Evolutionary conservation across 2,113 vertebrate genomes (phyloP).

Genomic region (Sprattus sprattus): DNA sequence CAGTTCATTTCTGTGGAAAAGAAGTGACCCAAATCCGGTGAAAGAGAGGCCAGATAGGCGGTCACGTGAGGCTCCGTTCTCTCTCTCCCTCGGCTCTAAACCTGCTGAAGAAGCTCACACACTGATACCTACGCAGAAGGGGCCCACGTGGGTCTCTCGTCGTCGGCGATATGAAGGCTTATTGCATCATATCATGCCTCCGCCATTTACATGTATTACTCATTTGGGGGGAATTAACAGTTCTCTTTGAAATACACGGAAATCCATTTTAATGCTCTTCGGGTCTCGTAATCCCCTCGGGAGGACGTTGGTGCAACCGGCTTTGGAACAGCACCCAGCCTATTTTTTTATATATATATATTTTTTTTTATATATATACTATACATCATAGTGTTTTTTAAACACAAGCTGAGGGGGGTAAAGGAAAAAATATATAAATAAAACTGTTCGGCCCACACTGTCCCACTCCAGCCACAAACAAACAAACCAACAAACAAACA

Average conservation of each 20-base stretch:
- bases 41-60: background rate
- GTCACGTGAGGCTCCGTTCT: background rate
- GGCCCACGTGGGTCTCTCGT: background rate
- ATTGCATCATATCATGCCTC: background rate
- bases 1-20: background rate
- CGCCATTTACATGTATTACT: background rate
- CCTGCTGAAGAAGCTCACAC: too few relatives aligned
- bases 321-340: conserved; percentile 2
- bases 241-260: background rate
- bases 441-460: too few relatives aligned
- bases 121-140: background rate
- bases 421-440: too few relatives aligned
- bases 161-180: background rate
- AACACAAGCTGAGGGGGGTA: too few relatives aligned
- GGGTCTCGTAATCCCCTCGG: background rate
- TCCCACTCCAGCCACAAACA: too few relatives aligned
- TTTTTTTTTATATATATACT: too few relatives aligned
- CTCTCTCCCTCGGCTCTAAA: background rate
- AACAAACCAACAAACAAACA: too few relatives aligned
- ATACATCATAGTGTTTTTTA: too few relatives aligned
- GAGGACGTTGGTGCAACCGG: background rate
- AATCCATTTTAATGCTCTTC: conserved; percentile 13
- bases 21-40: background rate
- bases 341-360: too few relatives aligned
- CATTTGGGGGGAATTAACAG: conserved; percentile 1